These are phyloP conservation scores for Hapalemur alaotrensis DNA, from an alignment of 2,797 vertebrate species.

Conservation along the genomic window DNA sequence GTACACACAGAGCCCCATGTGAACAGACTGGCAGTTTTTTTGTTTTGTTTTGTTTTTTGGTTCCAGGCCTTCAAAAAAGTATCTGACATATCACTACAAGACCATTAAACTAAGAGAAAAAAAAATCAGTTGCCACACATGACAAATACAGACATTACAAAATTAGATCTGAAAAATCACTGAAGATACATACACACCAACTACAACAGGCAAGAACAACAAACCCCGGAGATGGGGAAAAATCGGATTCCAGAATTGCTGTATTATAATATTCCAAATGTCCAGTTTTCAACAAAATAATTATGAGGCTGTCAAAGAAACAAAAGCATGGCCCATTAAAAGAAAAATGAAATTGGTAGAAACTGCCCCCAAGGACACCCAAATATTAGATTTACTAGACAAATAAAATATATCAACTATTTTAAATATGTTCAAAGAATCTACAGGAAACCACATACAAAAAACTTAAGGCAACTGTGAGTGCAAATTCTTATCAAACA, in stretches of 20 bases:
- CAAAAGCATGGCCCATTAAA: neutral
- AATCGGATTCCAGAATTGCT: neutral
- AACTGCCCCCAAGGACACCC: neutral
- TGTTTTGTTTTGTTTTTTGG: neutral
- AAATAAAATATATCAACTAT: neutral
- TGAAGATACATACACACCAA: neutral
- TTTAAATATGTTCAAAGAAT: neutral
- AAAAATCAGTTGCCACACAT: neutral
- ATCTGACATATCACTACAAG: neutral
- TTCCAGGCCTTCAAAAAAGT: neutral
- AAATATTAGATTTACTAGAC: neutral
- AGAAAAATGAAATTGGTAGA: neutral
- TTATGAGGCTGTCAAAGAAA: neutral
- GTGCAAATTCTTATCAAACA: neutral
- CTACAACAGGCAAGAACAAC: neutral
- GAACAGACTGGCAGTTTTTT: neutral
- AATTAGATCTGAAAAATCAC: neutral
- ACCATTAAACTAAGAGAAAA: neutral
- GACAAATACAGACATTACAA: neutral
- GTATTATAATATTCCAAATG: neutral
- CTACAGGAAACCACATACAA: neutral
- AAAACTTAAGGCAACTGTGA: neutral
- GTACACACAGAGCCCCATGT: neutral
- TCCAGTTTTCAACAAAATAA: neutral
- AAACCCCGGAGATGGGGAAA: neutral